phyloP scores from a whole-genome alignment of 2,797 vertebrate genomes.

The Sparus aurata region DNA sequence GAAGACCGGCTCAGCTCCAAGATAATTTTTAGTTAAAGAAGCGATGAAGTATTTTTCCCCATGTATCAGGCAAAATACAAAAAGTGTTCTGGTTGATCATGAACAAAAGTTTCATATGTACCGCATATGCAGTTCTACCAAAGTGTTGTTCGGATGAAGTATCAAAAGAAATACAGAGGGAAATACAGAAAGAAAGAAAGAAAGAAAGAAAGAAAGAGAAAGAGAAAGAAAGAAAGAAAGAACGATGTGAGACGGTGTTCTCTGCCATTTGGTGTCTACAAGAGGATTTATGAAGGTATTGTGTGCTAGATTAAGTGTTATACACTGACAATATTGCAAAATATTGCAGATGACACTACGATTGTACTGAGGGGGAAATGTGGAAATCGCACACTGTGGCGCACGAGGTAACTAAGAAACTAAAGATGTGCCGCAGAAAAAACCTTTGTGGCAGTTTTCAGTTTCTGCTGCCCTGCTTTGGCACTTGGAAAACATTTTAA shows the following conservation, averaged over 20 bases:
- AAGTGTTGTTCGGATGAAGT: not conserved
- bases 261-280: constrained; percentile 30
- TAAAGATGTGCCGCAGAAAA: not conserved
- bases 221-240: constrained; percentile 16
- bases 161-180: not conserved
- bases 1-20: constrained; percentile 69
- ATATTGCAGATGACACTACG: constrained; percentile 59
- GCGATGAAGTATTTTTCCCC: constrained; percentile 33
- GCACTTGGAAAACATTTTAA: constrained; percentile 9
- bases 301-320: constrained; percentile 58
- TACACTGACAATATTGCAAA: constrained; percentile 69
- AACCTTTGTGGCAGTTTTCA: not conserved
- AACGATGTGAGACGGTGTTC: not conserved
- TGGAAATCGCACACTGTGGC: constrained; percentile 27
- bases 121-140: constrained; percentile 5
- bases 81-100: constrained; percentile 41
- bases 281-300: constrained; percentile 65
- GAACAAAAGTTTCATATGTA: constrained; percentile 47
- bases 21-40: constrained; percentile 64
- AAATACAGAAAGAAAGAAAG: constrained; percentile 21
- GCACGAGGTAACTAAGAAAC: not conserved
- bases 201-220: constrained; percentile 17
- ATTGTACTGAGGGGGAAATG: constrained; percentile 41
- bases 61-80: constrained; percentile 43
- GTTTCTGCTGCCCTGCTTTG: constrained; percentile 6